Conservation (phyloP, 2,113 vertebrate species). For the Pteruthius melanotis region DNA sequence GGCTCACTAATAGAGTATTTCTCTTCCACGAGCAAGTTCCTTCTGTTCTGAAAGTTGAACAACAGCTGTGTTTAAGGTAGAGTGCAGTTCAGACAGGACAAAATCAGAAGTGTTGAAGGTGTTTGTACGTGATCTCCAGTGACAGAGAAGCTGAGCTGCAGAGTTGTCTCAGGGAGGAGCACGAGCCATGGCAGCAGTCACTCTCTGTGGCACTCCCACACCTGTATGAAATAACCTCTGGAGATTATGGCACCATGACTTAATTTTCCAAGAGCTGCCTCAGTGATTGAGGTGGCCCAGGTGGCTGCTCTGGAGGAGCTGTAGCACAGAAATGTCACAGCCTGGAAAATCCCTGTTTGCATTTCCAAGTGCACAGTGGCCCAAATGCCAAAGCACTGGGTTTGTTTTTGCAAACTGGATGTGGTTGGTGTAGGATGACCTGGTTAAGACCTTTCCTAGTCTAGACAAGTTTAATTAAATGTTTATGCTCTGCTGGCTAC, state of each 20-base stretch:
- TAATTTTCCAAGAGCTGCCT: background rate
- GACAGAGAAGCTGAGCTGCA: background rate
- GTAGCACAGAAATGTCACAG: background rate
- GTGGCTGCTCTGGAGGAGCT: background rate
- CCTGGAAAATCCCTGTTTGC: accelerated
- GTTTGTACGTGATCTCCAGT: accelerated
- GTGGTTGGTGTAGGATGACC: background rate
- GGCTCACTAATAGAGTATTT: background rate
- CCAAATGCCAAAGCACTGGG: background rate
- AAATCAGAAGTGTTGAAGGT: background rate
- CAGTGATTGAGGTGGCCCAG: accelerated
- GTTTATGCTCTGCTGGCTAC: constrained; percentile 16
- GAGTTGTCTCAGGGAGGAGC: background rate
- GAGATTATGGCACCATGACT: accelerated
- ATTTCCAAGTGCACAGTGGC: background rate
- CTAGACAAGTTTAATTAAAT: constrained; percentile 14
- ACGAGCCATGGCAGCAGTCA: accelerated
- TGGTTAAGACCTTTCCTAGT: background rate
- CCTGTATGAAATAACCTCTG: background rate
- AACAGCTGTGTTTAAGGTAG: background rate
- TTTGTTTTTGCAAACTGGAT: background rate
- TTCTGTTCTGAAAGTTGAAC: background rate
- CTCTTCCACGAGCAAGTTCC: background rate
- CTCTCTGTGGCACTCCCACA: background rate
- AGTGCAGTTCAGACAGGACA: background rate